Base-by-base conservation (phyloP, 2,888 invertebrate species). In the Stenotaenia linearis region DNA sequence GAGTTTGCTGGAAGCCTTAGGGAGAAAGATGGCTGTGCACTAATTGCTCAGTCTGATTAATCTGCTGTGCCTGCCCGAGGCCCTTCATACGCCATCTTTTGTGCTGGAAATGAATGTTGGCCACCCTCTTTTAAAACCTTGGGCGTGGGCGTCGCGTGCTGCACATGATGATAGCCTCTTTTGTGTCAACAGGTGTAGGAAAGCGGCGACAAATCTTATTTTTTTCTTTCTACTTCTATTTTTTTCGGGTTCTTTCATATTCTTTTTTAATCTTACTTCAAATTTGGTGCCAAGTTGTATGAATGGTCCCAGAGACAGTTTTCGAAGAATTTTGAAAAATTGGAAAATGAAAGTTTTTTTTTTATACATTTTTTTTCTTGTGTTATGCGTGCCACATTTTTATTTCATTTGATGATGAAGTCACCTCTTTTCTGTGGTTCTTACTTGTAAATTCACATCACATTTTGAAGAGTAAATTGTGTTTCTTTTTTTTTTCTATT, bases 41-140 rank as follows among this genome's bases (percentile, higher is more conserved):
- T 77, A 77, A 77, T 77, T 77, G 77, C 40, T 37, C 40, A 77
- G 77, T 25, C 40, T 77, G 77, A 77, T 77, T 77, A 77, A 77
- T 77, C 77, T 45, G 77, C 25, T 61, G 25, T 23, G 61, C 61
- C 61, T 15, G 56, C 56, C 56, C 56, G 12, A 56, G 56, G 56
- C 56, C n/a, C 56, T 56, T 56, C 56, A 23, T 21, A 21, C 61
- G 61, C 61, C 61, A 61, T 61, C 61, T 61, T 61, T 61, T 61
- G 61, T 61, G 61, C 15, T 61, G 61, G 61, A 61, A 61, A 61
- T 61, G 61, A 61, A 61, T 61, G 61, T 23, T 56, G 61, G 61
- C 61, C 61, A 61, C 61, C 61, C 61, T 25, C 25, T 25, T 61
- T 61, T 61, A 6, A 61, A 61, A 23, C 7, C 61, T 9, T 12